Evolutionary conservation across 2,113 vertebrate genomes (phyloP).

Genomic region (Balaeniceps rex): DNA sequence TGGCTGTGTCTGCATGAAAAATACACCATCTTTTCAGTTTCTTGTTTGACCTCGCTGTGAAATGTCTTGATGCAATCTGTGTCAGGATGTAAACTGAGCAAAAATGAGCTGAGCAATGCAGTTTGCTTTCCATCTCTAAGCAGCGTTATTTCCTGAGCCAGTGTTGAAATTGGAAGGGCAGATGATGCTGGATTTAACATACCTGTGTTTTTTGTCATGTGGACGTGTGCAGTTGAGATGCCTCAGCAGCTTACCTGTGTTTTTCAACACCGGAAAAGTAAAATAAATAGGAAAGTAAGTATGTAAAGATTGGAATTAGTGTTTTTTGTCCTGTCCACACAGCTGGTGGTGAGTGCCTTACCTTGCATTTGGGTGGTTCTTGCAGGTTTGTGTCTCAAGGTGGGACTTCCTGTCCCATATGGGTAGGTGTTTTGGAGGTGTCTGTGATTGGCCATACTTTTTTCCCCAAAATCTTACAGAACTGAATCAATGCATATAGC

Average conservation of each 20-base stretch:
- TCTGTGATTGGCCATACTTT: not conserved
- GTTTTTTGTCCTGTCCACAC: rapidly evolving
- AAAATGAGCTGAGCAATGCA: not conserved
- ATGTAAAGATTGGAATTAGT: not conserved
- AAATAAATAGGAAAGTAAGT: not conserved
- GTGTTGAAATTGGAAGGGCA: not conserved
- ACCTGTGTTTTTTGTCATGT: not conserved
- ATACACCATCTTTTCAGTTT: not conserved
- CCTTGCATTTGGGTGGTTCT: not conserved
- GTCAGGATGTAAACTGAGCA: not conserved
- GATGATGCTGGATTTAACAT: not conserved
- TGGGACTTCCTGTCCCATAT: not conserved
- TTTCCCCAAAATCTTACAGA: not conserved
- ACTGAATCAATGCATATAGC: not conserved
- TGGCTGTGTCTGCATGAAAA: not conserved
- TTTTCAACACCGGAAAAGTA: not conserved
- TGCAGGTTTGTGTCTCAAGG: not conserved
- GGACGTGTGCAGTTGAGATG: not conserved
- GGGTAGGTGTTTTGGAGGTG: not conserved
- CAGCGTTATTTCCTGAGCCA: not conserved
- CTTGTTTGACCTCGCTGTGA: not conserved
- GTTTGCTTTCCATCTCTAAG: not conserved
- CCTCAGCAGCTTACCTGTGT: not conserved
- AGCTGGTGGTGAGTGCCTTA: not conserved
- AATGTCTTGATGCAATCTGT: not conserved